Base-by-base conservation (phyloP, 2,113 vertebrate genomes). In the Coracopsis vasa region DNA sequence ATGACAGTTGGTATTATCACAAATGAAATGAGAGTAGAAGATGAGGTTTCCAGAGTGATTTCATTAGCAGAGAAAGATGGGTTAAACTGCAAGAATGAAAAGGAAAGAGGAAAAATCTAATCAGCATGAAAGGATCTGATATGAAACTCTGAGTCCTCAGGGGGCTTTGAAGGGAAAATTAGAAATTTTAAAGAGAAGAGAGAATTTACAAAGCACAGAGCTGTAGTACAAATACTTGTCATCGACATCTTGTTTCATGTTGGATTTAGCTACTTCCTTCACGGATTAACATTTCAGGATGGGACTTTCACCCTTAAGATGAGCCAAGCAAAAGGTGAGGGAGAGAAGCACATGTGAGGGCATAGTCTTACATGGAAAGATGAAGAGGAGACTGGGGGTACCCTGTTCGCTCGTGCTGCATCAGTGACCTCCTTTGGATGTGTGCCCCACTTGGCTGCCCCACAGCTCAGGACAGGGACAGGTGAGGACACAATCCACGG, bases 331-430 rank as follows among this genome's bases (percentile, higher is more conserved):
- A 56, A 90, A 75, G 7, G 6, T 7, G 13, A 44, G 13, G 31
- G 39, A 69, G n/a, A 45, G 37, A 44, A 71, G 33, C 2, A 79
- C 28, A 31, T 21, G 5, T 33, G 5, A 13, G 53, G n/a, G 2
- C 20, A 74, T 11, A 42, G 21, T 51, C 47, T 21, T 35, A 8
- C 6, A 10, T 0, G 4, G 23, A 39, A 72, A 21, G 17, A 44
- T 35, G 29, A 61, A 72, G 39, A 69, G 23, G 41, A 72, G 19
- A 1, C 8, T 50, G 69, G 53, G 23, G 14, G 7, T 41, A 3
- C n/a, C 14, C n/a, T 39, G 31, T 16, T 74, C 28, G 3, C 21
- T 81, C 0, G 0, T 44, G 5, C 14, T 64, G 25, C 1, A 1
- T 11, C 47, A 8, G 17, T 47, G 24, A 50, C 8, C 24, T 13